Conservation (phyloP, 1,140 invertebrate species). For the Chionoecetes opilio region DNA sequence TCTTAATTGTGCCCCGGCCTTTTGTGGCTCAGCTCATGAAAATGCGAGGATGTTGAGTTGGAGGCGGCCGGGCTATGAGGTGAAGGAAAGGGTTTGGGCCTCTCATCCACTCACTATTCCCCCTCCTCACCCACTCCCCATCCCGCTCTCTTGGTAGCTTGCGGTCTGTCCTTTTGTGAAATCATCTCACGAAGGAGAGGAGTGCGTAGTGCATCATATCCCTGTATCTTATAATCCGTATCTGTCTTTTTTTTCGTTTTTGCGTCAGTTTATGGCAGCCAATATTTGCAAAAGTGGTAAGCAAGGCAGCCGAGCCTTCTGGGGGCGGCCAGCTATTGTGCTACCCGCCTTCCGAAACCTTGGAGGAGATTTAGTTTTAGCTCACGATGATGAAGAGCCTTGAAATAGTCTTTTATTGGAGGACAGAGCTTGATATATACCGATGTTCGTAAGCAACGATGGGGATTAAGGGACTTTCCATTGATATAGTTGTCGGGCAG, state of each 20-base stretch:
- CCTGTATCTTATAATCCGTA: not conserved
- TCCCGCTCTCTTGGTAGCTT: not conserved
- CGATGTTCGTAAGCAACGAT: not conserved
- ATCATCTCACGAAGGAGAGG: not conserved
- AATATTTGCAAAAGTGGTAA: conserved; percentile 48
- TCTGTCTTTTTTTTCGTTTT: not conserved
- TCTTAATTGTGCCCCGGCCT: conserved; percentile 56
- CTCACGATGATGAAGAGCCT: not conserved
- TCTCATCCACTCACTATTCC: not conserved
- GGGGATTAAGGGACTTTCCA: not conserved
- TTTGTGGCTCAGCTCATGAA: conserved; percentile 47
- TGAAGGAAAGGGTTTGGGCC: not conserved
- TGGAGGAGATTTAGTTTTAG: not conserved
- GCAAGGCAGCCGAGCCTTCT: conserved; percentile 52
- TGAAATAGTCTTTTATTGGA: not conserved
- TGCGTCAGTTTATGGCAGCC: conserved; percentile 1
- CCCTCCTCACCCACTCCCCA: not conserved
- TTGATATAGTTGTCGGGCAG: not conserved
- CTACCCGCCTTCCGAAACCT: conserved; percentile 20
- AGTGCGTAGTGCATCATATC: not conserved
- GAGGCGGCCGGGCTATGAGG: not conserved
- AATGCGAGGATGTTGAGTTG: conserved; percentile 27
- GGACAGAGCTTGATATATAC: not conserved
- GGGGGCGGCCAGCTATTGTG: conserved; percentile 29
- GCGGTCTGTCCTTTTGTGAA: not conserved